Percentiles rank a stretch among this genome's conserved stretches.
phyloP scores from a whole-genome alignment of 2,113 vertebrate species.

The Esox niger region DNA sequence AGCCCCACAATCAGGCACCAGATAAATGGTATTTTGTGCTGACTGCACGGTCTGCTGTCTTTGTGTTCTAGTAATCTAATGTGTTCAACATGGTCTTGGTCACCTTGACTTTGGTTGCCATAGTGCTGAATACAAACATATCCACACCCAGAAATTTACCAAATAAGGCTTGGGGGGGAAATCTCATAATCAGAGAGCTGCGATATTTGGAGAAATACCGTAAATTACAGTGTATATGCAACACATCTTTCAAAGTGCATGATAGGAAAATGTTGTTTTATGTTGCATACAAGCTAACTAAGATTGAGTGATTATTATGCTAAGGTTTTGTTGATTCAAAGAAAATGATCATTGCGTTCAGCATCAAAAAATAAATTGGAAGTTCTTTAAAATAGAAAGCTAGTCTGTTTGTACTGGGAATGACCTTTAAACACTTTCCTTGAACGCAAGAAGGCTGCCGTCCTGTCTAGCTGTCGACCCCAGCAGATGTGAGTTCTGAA shows the following conservation, averaged over 20 bases:
- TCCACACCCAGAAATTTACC: slow-evolving; percentile 80
- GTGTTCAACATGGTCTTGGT: slow-evolving; percentile 80
- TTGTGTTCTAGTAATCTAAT: slow-evolving; percentile 76
- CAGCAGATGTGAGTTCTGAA: slow-evolving; percentile 82
- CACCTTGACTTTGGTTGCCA: slow-evolving; percentile 84
- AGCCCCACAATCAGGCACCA: slow-evolving; percentile 70
- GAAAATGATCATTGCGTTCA: slow-evolving; percentile 72
- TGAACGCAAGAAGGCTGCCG: slow-evolving; percentile 66
- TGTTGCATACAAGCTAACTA: slow-evolving; percentile 70
- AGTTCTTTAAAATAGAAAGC: slow-evolving; percentile 67
- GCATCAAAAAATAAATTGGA: slow-evolving; percentile 70
- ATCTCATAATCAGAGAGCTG: slow-evolving; percentile 71
- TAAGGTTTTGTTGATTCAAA: slow-evolving; percentile 74
- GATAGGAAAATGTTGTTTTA: slow-evolving; percentile 56
- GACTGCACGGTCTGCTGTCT: slow-evolving; percentile 75
- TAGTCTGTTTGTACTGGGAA: slow-evolving; percentile 75
- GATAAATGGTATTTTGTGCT: slow-evolving; percentile 73
- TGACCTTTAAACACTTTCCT: slow-evolving; percentile 79
- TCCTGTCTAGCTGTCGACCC: slow-evolving; percentile 80
- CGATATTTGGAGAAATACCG: slow-evolving; percentile 68
- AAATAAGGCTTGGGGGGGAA: slow-evolving; percentile 75
- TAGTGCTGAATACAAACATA: slow-evolving; percentile 78
- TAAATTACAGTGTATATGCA: slow-evolving; percentile 70
- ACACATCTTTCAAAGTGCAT: slow-evolving; percentile 63
- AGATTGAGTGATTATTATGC: slow-evolving; percentile 74